phyloP scores from a whole-genome alignment of 2,888 invertebrate genomes.

The Caenorhabditis japonica region DNA sequence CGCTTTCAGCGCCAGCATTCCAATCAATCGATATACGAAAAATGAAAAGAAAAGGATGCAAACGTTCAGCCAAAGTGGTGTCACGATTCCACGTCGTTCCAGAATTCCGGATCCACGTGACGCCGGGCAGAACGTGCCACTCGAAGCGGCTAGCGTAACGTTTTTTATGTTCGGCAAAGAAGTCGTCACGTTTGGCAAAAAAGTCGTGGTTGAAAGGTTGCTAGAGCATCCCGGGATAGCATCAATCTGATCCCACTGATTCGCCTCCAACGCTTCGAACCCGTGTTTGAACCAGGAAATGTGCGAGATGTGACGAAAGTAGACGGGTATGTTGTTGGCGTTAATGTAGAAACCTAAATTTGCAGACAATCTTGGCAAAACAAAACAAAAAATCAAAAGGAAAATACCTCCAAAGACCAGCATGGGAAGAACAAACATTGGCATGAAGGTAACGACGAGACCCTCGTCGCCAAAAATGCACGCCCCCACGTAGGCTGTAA shows the following conservation, averaged over 20 bases:
- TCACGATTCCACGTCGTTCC: slow-evolving; percentile 56
- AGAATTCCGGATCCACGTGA: slow-evolving; percentile 51
- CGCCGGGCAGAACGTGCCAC: slow-evolving; percentile 57
- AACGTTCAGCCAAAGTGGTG: slow-evolving; percentile 41
- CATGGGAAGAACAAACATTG: slow-evolving; percentile 70
- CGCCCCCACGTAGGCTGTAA: slow-evolving; percentile 69
- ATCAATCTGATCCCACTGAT: slow-evolving; percentile 61
- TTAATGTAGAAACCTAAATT: slow-evolving; percentile 70
- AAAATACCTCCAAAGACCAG: slow-evolving; percentile 60
- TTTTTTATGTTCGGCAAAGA: no score
- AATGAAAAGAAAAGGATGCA: slow-evolving; percentile 54
- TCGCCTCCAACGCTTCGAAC: slow-evolving; percentile 68
- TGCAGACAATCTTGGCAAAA: no score
- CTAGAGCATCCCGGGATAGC: slow-evolving; percentile 38
- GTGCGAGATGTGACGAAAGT: slow-evolving; percentile 59
- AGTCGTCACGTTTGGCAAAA: no score
- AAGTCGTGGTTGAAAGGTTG: background rate
- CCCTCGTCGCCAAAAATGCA: slow-evolving; percentile 70
- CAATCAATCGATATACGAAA: slow-evolving; percentile 60
- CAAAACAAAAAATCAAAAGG: no score
- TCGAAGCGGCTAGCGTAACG: background rate
- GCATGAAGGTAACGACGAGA: slow-evolving; percentile 67
- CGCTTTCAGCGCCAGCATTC: slow-evolving; percentile 56
- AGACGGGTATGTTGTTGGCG: slow-evolving; percentile 62
- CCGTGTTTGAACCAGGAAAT: slow-evolving; percentile 73